phyloP scores from a whole-genome alignment of 2,888 invertebrate genomes.

The Tinea trinotella region DNA sequence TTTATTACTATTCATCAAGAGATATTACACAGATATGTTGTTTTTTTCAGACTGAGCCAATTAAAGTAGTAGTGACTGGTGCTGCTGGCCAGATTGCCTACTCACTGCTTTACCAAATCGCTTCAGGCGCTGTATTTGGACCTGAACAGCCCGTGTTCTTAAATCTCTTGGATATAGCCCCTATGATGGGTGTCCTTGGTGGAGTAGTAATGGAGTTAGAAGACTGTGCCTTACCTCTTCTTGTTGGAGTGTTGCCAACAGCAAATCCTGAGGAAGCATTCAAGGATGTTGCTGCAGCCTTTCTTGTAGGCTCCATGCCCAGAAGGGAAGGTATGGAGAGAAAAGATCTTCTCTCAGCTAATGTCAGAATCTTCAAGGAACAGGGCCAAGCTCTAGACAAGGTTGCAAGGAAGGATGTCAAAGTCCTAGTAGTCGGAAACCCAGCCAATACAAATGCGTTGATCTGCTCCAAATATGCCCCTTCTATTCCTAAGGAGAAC shows the following conservation, averaged over 20 bases:
- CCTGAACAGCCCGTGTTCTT: conserved; percentile 87
- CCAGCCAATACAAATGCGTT: conserved; percentile 99
- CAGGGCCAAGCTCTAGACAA: conserved; percentile 96
- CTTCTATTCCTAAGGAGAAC: conserved; percentile 95
- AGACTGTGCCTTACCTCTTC: conserved; percentile 94
- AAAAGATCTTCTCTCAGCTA: conserved; percentile 96
- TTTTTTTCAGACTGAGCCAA: conserved; percentile 81
- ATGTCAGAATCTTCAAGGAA: conserved; percentile 97
- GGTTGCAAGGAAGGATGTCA: conserved; percentile 91
- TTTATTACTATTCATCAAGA: not conserved
- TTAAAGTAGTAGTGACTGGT: conserved; percentile 96
- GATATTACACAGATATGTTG: not conserved
- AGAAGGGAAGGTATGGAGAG: conserved; percentile 97
- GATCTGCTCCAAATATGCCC: conserved; percentile 95
- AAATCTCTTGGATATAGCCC: conserved; percentile 94
- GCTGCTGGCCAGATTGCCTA: conserved; percentile 99
- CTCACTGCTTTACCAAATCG: conserved; percentile 93
- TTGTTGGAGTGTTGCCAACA: conserved; percentile 88
- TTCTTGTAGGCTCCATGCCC: conserved; percentile 98
- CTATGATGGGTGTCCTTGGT: conserved; percentile 96
- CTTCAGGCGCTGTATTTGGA: conserved; percentile 97
- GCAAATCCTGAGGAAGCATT: conserved; percentile 93
- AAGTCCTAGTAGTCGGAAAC: conserved; percentile 97
- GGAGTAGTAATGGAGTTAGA: conserved; percentile 98
- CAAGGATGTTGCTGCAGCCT: conserved; percentile 95